Evolutionary conservation across 2,888 invertebrate species (phyloP), one percentile per base, ranked within the genome.

Genomic region (Drosophila pullipes): DNA sequence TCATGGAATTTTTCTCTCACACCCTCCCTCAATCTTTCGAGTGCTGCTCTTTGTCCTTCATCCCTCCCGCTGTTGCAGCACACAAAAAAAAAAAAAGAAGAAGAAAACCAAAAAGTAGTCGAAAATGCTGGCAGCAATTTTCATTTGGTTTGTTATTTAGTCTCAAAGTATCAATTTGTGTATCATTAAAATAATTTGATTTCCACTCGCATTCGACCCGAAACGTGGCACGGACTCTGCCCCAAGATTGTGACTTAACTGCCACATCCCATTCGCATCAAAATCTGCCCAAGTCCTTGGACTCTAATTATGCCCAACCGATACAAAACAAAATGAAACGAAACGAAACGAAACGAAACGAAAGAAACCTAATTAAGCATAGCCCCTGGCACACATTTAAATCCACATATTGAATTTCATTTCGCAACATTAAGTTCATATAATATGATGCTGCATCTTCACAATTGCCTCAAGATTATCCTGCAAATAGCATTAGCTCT

Each of bases 171-270:
- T 90, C 91, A 90, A 91, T 90, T 90, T 90, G 90, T 91, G 90
- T 85, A 88, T 91, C 90, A 91, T 90, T 90, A 91, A 91, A 90
- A 91, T 91, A 90, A 91, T 90, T 91, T 88, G 85, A 91, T 89
- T 90, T 86, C 74, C 79, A 89, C 86, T 90, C 79, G 76, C 79
- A 70, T 71, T 76, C 69, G 75, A 81, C 75, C 82, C 74, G 59
- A 61, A 70, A 62, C 39, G 60, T 22, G 55, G 54, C 70, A 59
- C 58, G 65, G 58, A 54, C 59, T 54, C 62, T 50, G 60, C 28
- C 64, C 59, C 31, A 58, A 47, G 62, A 63, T 69, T 69, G 28
- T 47, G 60, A 10, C 59, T 61, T 62, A 35, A 13, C n/a, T 37
- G n/a, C 47, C 39, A 39, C 49, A 50, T 71, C 63, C 62, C 49